Base-by-base conservation (phyloP, 2,797 vertebrate species). In the Girardinus metallicus region DNA sequence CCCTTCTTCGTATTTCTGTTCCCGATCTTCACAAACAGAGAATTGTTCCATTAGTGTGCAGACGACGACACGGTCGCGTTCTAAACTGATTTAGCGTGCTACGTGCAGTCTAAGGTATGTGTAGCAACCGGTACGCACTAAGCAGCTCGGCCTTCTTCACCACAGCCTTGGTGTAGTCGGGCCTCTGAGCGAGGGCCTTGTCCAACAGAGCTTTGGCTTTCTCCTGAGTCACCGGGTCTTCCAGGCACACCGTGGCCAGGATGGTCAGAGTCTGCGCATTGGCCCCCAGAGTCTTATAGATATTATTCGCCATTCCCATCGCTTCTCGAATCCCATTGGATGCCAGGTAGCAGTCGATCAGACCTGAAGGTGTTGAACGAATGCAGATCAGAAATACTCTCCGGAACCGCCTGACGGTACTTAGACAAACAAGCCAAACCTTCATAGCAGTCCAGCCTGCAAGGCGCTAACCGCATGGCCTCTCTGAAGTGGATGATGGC, bases 301-400 rank as follows among this genome's bases (percentile, higher is more conserved):
- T 99, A 0, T 99, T 99, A 71, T 99, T 99, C 75, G 99, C 99
- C 99, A 99, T 99, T 4, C 98, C 98, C 96, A 99, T 99, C 0
- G 98, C 99, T 84, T 99, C 98, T 16, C 99, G 97, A 77, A 99
- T 97, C 62, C 99, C 98, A 86, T 98, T 99, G 76, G 98, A 99
- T 0, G 98, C 97, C 87, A 99, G 93, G 90, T 99, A 99, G 86
- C 99, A 99, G 89, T 99, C 98, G 0, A 99, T 99, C 88, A 99
- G 96, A 88, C 98, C 99, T 99, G 87, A 23, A 3, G 46, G 21
- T 26, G 49, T 23, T 79, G 7, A 81, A 3, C 23, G 36, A 34
- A 6, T 13, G 39, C 23, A 2, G 23, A 51, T 47, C 0, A 75
- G 5, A 36, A 72, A 64, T 4, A 0, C 2, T 6, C 5, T 10